A percentile compares a stretch with the other conserved stretches of the same genome.
Evolutionary conservation across 2,113 vertebrate genomes (phyloP).

Genomic region (Grammomys dolichurus): DNA sequence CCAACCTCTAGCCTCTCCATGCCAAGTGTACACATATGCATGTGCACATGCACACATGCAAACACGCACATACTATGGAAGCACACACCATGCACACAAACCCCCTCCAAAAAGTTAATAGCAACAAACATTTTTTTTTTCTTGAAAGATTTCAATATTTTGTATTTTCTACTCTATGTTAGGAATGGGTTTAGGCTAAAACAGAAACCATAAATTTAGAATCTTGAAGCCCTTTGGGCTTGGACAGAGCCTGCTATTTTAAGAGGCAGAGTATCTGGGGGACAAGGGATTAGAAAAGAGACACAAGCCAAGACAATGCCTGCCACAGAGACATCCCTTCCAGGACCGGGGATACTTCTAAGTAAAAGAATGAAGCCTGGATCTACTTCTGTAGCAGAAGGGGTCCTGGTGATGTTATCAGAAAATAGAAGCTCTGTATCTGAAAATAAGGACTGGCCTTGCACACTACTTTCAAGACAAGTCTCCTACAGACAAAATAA

Average conservation of each 20-base stretch:
- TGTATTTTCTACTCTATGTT: neutral
- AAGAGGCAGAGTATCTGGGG: neutral
- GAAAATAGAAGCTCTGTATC: constrained; percentile 17
- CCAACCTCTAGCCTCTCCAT: neutral
- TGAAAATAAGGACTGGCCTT: neutral
- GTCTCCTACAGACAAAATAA: constrained; percentile 20
- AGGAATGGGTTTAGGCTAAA: no score
- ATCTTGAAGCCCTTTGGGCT: neutral
- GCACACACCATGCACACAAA: neutral
- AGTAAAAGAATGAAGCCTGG: neutral
- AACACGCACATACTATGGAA: neutral
- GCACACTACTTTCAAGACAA: constrained; percentile 14
- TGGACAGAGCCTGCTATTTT: neutral
- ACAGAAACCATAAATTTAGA: neutral
- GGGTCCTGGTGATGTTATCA: neutral
- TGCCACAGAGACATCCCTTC: no score
- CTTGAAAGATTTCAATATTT: neutral
- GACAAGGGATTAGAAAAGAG: neutral
- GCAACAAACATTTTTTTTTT: rapidly evolving
- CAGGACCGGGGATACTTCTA: neutral
- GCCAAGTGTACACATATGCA: neutral
- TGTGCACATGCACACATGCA: neutral
- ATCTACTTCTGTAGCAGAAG: neutral
- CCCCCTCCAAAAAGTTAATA: no score
- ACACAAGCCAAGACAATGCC: neutral